Base-by-base conservation (phyloP, 2,797 vertebrate species). In the Brachyrhaphis roseni region DNA sequence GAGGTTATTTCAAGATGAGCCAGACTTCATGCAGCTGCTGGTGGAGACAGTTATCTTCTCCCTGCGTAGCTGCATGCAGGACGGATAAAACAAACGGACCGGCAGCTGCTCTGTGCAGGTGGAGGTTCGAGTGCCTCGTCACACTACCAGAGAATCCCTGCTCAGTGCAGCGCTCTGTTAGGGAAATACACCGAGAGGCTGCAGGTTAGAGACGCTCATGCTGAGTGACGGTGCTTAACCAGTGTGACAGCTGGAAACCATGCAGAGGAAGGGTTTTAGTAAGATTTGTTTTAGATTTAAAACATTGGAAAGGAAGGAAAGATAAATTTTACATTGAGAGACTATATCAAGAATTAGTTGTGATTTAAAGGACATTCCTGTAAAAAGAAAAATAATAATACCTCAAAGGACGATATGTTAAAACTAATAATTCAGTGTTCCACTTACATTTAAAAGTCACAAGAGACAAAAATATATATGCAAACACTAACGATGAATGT, bases 81-180 rank as follows among this genome's bases (percentile, higher is more conserved):
- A 82, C 45, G 88, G 78, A 86, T 83, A 90, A 74, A 89, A 73
- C 31, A 81, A 83, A 73, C 34, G 59, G 81, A 75, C 5, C 31
- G 85, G 87, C 80, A 70, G 88, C 31, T 84, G 88, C 31, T 84
- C 46, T 45, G 81, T 80, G 85, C 71, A 43, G 77, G 82, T 79
- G n/a, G 79, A 85, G 75, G 82, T 87, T 78, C 80, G 78, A 77
- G 79, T 72, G 78, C 82, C 78, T 51, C 34, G 80, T 96, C 96
- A 96, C 92, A 96, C 95, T 93, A 96, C 91, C 88, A 96, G 95
- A 89, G 95, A 92, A 84, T 93, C 95, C 88, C 96, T 95, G 95
- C 96, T 96, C 94, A 94, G 94, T 81, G 95, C 94, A 83, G 90
- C 84, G 92, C 91, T 96, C 96, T 96, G 96, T 96, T 93, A 93